A percentile compares a stretch with the other conserved stretches of the same genome.
Conservation (phyloP, 2,113 vertebrate species). For the Thamnophis sirtalis region DNA sequence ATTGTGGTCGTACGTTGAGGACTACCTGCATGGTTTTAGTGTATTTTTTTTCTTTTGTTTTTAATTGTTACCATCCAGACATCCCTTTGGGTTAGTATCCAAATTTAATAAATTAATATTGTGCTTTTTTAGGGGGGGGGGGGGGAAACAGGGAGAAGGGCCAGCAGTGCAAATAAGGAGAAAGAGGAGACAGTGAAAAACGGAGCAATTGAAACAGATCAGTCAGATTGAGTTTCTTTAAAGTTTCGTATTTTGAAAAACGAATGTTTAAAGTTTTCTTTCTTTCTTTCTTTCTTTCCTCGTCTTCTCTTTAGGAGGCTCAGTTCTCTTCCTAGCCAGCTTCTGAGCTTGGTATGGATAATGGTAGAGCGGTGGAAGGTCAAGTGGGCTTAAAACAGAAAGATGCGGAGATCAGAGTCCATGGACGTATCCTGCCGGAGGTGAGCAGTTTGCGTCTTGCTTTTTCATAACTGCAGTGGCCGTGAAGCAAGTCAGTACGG, state of each 20-base stretch:
- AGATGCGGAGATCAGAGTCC: conserved; percentile 69
- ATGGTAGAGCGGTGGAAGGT: conserved; percentile 78
- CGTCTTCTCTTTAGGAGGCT: conserved; percentile 40
- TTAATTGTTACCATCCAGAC: background rate
- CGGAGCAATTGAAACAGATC: background rate
- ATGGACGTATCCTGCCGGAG: conserved; percentile 54
- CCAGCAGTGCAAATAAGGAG: too few relatives aligned
- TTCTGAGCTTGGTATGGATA: conserved; percentile 80
- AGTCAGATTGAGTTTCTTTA: background rate
- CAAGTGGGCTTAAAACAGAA: conserved; percentile 67
- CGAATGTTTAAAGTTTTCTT: too few relatives aligned
- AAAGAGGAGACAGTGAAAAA: background rate
- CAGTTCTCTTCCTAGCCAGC: conserved; percentile 51
- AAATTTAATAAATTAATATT: background rate
- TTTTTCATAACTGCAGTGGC: background rate
- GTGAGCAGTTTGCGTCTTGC: conserved; percentile 44
- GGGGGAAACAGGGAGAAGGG: background rate
- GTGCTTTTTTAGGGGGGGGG: background rate
- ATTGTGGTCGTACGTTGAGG: background rate
- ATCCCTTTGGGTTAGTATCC: background rate
- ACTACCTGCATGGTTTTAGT: background rate
- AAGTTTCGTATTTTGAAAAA: background rate
- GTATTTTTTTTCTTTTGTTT: background rate
- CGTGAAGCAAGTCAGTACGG: background rate
- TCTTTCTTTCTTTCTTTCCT: background rate